A percentile compares a stretch with the other conserved stretches of the same genome.
Evolutionary conservation across 2,797 vertebrate genomes (phyloP).

Genomic region (Melanotaenia parkinsoni): DNA sequence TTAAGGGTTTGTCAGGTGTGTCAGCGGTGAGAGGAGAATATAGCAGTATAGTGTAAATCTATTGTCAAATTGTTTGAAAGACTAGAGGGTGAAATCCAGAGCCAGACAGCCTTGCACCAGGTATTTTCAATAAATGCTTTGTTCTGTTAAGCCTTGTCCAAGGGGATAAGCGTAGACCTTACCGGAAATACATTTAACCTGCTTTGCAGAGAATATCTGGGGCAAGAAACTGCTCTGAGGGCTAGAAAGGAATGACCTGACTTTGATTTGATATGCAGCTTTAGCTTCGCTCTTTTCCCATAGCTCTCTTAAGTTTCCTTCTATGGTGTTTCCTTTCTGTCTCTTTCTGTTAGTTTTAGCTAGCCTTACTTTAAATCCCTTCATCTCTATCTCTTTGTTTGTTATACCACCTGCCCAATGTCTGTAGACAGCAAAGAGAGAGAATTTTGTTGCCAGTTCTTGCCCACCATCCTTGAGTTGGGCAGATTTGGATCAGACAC

Average conservation of each 20-base stretch:
- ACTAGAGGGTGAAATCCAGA: background rate
- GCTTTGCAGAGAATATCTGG: slow-evolving; percentile 52
- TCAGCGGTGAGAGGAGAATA: no score
- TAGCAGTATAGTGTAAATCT: background rate
- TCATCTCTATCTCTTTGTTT: background rate
- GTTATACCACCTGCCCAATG: slow-evolving; percentile 7
- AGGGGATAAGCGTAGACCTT: slow-evolving; percentile 46
- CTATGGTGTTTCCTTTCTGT: background rate
- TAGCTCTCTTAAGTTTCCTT: slow-evolving; percentile 15
- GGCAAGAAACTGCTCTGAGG: slow-evolving; percentile 51
- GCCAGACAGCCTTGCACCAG: background rate
- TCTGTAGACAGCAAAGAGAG: slow-evolving; percentile 31
- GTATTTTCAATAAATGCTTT: slow-evolving; percentile 50
- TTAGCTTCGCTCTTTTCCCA: slow-evolving; percentile 25
- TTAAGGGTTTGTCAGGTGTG: background rate
- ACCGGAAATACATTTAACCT: slow-evolving; percentile 68
- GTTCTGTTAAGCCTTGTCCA: slow-evolving; percentile 54
- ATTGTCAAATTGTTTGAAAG: background rate
- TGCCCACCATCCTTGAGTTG: slow-evolving; percentile 21
- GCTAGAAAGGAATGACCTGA: slow-evolving; percentile 45
- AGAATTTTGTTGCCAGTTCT: slow-evolving; percentile 1
- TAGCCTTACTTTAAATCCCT: slow-evolving; percentile 26
- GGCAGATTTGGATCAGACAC: slow-evolving; percentile 34
- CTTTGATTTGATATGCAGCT: slow-evolving; percentile 62
- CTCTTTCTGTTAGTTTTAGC: slow-evolving; percentile 15